Evolutionary conservation across 2,113 vertebrate genomes (phyloP).

Genomic region (Isichthys henryi): DNA sequence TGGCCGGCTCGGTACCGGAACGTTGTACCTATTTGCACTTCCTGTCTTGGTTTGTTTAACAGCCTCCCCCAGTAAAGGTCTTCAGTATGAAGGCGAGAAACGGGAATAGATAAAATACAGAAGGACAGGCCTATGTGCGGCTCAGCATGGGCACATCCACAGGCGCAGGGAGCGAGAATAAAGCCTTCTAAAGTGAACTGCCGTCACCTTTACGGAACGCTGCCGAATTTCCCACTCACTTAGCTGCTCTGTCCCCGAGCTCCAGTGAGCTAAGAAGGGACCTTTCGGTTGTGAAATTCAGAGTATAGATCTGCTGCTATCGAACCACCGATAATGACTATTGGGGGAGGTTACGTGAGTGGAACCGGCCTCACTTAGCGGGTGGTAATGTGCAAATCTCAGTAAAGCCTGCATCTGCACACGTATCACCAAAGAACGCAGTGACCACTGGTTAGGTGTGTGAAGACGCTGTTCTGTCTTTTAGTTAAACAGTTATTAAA

Average conservation of each 20-base stretch:
- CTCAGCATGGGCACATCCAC: background rate
- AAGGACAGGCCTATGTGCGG: background rate
- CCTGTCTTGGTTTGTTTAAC: background rate
- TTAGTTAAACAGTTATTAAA: background rate
- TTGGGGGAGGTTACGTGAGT: background rate
- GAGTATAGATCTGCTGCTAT: background rate
- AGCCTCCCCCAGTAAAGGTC: background rate
- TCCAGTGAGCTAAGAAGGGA: background rate
- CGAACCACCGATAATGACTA: background rate
- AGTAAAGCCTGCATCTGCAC: background rate
- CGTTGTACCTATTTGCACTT: background rate
- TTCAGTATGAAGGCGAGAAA: background rate
- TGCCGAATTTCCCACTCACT: background rate
- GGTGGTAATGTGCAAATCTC: background rate
- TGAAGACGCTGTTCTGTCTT: background rate
- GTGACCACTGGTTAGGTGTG: background rate
- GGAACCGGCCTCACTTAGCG: background rate
- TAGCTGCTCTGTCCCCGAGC: background rate
- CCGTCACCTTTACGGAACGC: background rate
- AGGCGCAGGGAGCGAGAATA: background rate
- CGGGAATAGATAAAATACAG: background rate
- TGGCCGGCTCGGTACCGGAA: background rate
- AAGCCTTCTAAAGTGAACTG: background rate
- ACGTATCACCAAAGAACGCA: background rate
- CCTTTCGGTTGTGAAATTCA: background rate